Percentiles rank a stretch among this genome's conserved stretches.
Conservation (phyloP, 2,797 vertebrate species). For the Gymnoscopelus microlampas region DNA sequence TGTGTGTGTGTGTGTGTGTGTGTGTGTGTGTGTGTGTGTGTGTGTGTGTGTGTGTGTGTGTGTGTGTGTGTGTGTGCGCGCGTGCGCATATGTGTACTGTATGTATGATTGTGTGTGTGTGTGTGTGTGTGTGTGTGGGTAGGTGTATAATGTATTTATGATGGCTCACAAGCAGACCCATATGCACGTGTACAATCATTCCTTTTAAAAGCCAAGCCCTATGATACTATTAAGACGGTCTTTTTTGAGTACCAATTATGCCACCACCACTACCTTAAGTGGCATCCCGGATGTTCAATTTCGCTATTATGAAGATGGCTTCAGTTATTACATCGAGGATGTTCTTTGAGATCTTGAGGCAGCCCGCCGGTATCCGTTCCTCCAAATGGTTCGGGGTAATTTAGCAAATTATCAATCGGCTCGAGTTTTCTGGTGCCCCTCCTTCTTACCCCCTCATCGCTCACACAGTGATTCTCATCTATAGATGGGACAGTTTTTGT, state of each 20-base stretch:
- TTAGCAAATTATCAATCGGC: slow-evolving; percentile 70
- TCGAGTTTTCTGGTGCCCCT: slow-evolving; percentile 57
- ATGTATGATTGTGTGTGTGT: not conserved
- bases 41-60: not conserved
- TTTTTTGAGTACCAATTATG: slow-evolving; percentile 80
- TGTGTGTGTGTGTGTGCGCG: too few species aligned
- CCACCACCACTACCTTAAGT: slow-evolving; percentile 70
- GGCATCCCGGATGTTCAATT: slow-evolving; percentile 70
- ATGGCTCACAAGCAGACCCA: not conserved
- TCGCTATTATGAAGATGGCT: slow-evolving; percentile 73
- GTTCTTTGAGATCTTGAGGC: slow-evolving; percentile 62
- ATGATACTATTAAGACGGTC: slow-evolving; percentile 87
- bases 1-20: slow-evolving; percentile 19
- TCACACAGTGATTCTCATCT: slow-evolving; percentile 39
- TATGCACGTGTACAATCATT: slow-evolving; percentile 52
- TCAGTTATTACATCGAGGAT: slow-evolving; percentile 60
- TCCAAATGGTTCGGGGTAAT: slow-evolving; percentile 72
- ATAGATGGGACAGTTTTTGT: slow-evolving; percentile 31
- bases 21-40: slow-evolving; percentile 4
- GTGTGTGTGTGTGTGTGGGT: not conserved
- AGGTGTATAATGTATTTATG: not conserved
- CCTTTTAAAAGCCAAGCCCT: slow-evolving; percentile 88
- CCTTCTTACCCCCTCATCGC: slow-evolving; percentile 18
- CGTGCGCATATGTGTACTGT: not conserved
- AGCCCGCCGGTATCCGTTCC: slow-evolving; percentile 37